These are phyloP conservation scores for Temnothorax nylanderi DNA, from an alignment of 1,140 invertebrate genomes.

Conservation along the genomic window DNA sequence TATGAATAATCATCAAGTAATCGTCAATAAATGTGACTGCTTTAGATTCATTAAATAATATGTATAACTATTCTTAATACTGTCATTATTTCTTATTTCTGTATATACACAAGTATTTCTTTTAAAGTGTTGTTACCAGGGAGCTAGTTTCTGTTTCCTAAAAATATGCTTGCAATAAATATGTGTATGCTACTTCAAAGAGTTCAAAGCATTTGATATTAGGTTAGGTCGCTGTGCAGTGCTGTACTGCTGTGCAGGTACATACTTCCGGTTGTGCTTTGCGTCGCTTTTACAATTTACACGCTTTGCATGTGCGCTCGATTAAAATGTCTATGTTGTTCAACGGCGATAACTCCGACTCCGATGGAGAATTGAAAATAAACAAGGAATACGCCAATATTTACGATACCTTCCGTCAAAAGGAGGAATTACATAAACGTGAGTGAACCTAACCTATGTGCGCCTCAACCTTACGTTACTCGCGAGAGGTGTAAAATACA, in stretches of 20 bases:
- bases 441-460: slow-evolving; percentile 78
- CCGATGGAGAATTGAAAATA: slow-evolving; percentile 88
- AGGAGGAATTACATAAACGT: slow-evolving; percentile 95
- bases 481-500: no score
- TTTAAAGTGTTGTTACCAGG: no score
- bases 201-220: neutral
- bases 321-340: slow-evolving; percentile 80
- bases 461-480: neutral
- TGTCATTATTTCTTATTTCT: neutral
- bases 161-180: neutral
- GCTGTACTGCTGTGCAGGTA: no score
- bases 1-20: neutral
- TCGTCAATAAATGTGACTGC: neutral
- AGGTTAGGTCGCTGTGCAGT: neutral
- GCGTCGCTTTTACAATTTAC: neutral
- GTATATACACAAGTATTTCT: neutral
- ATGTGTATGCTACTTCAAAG: no score
- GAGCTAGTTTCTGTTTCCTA: neutral
- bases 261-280: neutral
- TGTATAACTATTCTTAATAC: neutral
- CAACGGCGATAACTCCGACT: slow-evolving; percentile 83
- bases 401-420: slow-evolving; percentile 93
- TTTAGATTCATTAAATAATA: neutral
- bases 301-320: neutral
- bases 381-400: slow-evolving; percentile 93